Conservation (phyloP, 2,113 vertebrate species). For the Perognathus longimembris region DNA sequence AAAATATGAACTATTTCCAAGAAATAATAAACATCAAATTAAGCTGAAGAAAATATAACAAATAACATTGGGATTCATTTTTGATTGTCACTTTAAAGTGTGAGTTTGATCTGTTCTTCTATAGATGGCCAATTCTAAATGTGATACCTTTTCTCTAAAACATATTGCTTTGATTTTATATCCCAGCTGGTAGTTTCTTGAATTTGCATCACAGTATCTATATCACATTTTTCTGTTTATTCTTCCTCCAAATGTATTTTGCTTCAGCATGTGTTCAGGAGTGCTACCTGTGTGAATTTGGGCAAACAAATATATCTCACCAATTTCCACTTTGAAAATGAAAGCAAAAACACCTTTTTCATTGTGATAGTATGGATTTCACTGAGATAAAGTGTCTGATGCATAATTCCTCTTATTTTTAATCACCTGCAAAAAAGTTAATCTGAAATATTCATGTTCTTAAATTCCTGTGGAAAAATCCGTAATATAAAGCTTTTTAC, state of each 20-base stretch:
- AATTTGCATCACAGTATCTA: conserved; percentile 33
- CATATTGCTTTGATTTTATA: not conserved
- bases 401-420: not conserved
- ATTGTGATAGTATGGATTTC: not conserved
- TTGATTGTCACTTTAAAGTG: not conserved
- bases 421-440: not conserved
- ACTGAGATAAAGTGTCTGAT: not conserved
- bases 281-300: not conserved
- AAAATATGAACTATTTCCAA: not conserved
- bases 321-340: not conserved
- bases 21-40: not conserved
- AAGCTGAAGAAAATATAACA: not conserved
- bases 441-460: not conserved
- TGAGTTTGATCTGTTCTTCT: not conserved
- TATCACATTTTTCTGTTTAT: conserved; percentile 31
- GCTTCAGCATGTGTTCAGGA: not conserved
- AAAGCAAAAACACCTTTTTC: not conserved
- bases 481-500: not conserved
- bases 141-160: not conserved
- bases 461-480: not conserved
- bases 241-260: conserved; percentile 39
- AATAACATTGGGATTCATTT: not conserved
- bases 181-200: conserved; percentile 1
- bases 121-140: not conserved
- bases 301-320: not conserved